Conservation (phyloP, 2,888 invertebrate species). For the Cybosia mesomella region DNA sequence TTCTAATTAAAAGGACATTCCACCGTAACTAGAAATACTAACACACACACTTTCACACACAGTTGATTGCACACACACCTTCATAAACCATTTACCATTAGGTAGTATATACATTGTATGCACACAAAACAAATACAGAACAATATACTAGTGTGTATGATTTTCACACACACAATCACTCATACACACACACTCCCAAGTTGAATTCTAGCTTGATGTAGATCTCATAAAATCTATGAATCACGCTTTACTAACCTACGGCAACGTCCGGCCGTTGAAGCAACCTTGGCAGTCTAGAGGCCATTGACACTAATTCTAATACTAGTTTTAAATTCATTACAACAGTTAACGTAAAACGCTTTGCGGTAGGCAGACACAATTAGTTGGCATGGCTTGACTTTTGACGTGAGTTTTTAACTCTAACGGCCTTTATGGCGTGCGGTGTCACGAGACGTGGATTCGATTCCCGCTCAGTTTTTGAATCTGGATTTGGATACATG, state of each 20-base stretch:
- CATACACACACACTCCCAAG: constrained; percentile 9
- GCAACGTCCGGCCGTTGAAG: constrained; percentile 32
- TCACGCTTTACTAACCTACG: constrained; percentile 41
- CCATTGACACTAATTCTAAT: constrained; percentile 33
- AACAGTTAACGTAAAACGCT: not conserved
- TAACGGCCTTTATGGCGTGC: too few species aligned
- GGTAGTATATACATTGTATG: not conserved
- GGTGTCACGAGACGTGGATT: too few species aligned
- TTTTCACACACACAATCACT: constrained; percentile 1
- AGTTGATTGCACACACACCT: not conserved
- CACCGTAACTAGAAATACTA: constrained; percentile 12
- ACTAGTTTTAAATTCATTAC: constrained; percentile 11
- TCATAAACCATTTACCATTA: not conserved
- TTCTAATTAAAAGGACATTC: constrained; percentile 11
- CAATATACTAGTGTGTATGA: not conserved
- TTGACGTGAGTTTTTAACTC: not conserved
- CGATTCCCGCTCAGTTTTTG: too few species aligned
- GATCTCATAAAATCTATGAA: constrained; percentile 33
- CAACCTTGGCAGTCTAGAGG: constrained; percentile 42
- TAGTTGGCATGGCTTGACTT: not conserved
- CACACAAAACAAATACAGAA: not conserved
- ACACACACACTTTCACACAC: not conserved
- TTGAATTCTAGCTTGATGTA: constrained; percentile 16
- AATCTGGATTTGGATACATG: too few species aligned
- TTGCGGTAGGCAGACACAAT: constrained; percentile 12